Percentiles rank a stretch among this genome's conserved stretches.
Evolutionary conservation across 2,113 vertebrate species (phyloP).

Genomic region (Callaeas wilsoni): DNA sequence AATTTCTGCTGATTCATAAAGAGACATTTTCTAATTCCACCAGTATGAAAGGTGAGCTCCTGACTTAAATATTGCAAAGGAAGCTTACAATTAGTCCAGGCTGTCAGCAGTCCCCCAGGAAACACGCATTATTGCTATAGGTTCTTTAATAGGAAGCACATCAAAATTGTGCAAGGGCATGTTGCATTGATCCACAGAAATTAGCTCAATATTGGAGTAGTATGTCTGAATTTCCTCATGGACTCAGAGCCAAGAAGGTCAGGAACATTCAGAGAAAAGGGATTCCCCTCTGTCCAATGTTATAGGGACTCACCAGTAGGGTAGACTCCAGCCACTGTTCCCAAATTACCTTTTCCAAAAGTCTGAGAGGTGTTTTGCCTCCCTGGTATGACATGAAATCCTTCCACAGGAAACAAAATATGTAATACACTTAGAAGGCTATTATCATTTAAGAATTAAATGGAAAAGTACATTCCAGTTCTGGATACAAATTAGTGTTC

Average conservation of each 20-base stretch:
- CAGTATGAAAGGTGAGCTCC: neutral
- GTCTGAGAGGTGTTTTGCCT: neutral
- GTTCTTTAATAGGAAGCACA: neutral
- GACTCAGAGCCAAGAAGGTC: neutral
- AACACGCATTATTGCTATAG: neutral
- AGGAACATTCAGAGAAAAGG: neutral
- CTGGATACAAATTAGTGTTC: neutral
- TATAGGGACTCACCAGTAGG: neutral
- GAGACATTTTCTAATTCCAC: neutral
- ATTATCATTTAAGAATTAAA: neutral
- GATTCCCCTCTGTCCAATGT: neutral
- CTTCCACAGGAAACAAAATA: neutral
- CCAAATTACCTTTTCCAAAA: neutral
- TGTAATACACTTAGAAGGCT: neutral
- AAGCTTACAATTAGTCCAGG: neutral
- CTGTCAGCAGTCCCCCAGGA: neutral
- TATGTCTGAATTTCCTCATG: neutral
- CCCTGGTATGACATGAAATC: neutral
- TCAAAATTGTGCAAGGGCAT: neutral
- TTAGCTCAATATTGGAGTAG: neutral
- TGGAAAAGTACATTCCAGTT: neutral
- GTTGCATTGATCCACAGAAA: neutral
- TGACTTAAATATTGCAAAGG: neutral
- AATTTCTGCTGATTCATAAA: neutral
- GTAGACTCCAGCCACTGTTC: neutral